Conservation (phyloP, 2,113 vertebrate genomes). For the Onychostruthus taczanowskii region DNA sequence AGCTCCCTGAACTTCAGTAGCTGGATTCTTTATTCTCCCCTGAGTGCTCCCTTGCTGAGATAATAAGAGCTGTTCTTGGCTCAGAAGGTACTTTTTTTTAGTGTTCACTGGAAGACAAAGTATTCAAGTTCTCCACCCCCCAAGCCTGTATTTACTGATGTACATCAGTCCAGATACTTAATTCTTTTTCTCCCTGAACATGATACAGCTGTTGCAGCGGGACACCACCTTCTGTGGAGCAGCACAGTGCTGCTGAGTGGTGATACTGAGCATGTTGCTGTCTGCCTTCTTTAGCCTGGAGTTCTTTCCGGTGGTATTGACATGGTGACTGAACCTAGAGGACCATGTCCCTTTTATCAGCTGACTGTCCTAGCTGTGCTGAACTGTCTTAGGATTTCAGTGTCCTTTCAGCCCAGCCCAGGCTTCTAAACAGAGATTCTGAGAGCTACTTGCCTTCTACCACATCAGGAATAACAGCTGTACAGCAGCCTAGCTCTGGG, state of each 20-base stretch:
- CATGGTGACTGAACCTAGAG: not conserved
- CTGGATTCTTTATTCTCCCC: not conserved
- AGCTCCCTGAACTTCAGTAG: not conserved
- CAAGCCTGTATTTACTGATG: not conserved
- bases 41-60: not conserved
- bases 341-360: not conserved
- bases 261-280: rapidly evolving
- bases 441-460: not conserved
- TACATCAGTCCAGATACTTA: not conserved
- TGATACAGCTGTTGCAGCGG: not conserved
- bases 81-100: not conserved
- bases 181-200: not conserved
- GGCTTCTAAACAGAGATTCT: not conserved
- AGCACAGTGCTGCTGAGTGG: not conserved
- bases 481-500: not conserved
- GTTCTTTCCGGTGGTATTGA: not conserved
- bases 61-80: not conserved
- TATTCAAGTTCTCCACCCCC: not conserved
- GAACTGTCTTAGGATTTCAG: no score
- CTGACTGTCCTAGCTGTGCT: not conserved
- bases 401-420: not conserved
- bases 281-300: not conserved
- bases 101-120: rapidly evolving
- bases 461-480: rapidly evolving
- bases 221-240: rapidly evolving